phyloP scores from a whole-genome alignment of 2,113 vertebrate genomes.

The Syrrhaptes paradoxus region DNA sequence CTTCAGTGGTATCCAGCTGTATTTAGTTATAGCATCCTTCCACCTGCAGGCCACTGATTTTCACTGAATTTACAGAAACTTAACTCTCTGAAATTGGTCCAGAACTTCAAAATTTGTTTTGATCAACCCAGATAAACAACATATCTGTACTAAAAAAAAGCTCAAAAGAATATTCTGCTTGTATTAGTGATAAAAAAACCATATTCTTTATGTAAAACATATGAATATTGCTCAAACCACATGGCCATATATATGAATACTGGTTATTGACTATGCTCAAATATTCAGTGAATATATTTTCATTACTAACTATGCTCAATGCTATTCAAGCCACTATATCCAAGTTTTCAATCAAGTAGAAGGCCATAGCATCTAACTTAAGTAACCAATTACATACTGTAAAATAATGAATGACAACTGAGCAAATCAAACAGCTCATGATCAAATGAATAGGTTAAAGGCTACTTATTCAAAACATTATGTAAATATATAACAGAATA shows the following conservation, averaged over 20 bases:
- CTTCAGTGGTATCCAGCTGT: background rate
- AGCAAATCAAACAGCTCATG: background rate
- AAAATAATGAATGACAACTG: background rate
- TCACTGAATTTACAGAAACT: background rate
- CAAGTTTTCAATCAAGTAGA: background rate
- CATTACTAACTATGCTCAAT: background rate
- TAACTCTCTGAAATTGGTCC: background rate
- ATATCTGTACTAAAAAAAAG: background rate
- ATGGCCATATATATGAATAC: background rate
- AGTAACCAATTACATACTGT: background rate
- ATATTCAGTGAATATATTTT: background rate
- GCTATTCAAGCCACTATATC: background rate
- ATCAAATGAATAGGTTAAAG: slow-evolving; percentile 8
- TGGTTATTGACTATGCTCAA: background rate
- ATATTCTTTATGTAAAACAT: background rate
- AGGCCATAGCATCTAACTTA: background rate
- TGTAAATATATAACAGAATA: background rate
- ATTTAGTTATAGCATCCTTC: background rate
- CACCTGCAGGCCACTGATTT: background rate
- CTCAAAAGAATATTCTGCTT: background rate
- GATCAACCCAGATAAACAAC: background rate
- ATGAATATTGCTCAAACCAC: background rate
- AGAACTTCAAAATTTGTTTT: background rate
- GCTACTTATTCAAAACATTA: background rate
- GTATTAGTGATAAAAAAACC: background rate